These are phyloP conservation scores for Halictus quadricinctus DNA, from an alignment of 2,888 invertebrate genomes.

Conservation along the genomic window DNA sequence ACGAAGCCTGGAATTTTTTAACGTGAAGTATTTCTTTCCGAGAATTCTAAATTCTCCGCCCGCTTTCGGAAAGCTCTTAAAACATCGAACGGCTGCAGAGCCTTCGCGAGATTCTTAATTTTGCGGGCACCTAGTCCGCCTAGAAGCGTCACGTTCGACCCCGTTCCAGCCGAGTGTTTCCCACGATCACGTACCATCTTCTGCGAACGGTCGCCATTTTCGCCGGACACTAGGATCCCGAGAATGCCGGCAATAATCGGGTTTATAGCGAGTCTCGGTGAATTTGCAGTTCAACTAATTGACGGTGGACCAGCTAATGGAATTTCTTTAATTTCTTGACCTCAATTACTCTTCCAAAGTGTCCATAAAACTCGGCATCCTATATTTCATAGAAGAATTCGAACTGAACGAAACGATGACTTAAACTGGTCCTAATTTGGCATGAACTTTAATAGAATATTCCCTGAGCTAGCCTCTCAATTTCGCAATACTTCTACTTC, in stretches of 20 bases:
- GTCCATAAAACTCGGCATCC: not conserved
- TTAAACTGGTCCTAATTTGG: too few relatives aligned
- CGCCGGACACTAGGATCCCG: not conserved
- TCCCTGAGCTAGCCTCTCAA: too few relatives aligned
- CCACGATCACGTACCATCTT: conserved; percentile 47
- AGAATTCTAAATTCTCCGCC: not conserved
- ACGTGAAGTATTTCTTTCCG: not conserved
- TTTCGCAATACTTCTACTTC: too few relatives aligned
- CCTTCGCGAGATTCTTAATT: conserved; percentile 52
- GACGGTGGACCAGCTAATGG: conserved; percentile 2
- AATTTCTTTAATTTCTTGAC: not conserved
- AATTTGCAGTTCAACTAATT: conserved; percentile 40
- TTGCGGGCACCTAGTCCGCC: conserved; percentile 17
- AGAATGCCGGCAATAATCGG: conserved; percentile 28
- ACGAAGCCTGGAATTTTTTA: not conserved
- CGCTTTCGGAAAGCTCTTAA: not conserved
- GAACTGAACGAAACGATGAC: too few relatives aligned
- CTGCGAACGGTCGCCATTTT: conserved; percentile 25
- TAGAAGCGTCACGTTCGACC: conserved; percentile 64
- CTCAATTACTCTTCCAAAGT: not conserved
- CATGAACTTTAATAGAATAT: too few relatives aligned
- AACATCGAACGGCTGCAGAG: not conserved
- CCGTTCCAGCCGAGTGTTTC: conserved; percentile 27
- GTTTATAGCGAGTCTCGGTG: conserved; percentile 23
- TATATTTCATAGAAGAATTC: not conserved